Percentiles rank a stretch among this genome's conserved stretches.
These are phyloP conservation scores for Nineta flava DNA, from an alignment of 2,888 invertebrate species.

Conservation along the genomic window DNA sequence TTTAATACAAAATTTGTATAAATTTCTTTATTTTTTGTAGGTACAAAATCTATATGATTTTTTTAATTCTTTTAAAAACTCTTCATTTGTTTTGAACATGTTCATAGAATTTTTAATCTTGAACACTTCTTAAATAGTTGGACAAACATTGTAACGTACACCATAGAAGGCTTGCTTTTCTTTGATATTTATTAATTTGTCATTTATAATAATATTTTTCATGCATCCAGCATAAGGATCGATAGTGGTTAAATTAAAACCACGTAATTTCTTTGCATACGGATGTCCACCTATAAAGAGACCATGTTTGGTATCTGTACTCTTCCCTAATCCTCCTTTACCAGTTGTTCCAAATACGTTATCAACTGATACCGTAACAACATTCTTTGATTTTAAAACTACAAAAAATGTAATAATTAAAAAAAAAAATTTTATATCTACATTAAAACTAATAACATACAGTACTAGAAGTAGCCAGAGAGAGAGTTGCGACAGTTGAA, in stretches of 20 bases:
- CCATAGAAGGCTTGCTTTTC: constrained; percentile 49
- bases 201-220: constrained; percentile 48
- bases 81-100: too few species aligned
- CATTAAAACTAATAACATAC: too few species aligned
- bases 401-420: constrained; percentile 13
- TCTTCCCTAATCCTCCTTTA: constrained; percentile 44
- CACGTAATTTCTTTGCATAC: constrained; percentile 34
- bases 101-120: too few species aligned
- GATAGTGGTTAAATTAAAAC: constrained; percentile 39
- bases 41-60: too few species aligned
- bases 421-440: background rate
- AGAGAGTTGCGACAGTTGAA: too few species aligned
- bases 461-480: too few species aligned
- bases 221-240: constrained; percentile 69
- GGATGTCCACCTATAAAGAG: constrained; percentile 86
- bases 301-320: constrained; percentile 69
- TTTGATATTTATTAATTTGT: constrained; percentile 29
- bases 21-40: too few species aligned
- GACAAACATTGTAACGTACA: constrained; percentile 65
- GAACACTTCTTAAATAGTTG: constrained; percentile 39
- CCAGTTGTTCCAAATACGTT: constrained; percentile 57
- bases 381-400: constrained; percentile 81
- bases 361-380: constrained; percentile 77
- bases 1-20: too few species aligned
- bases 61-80: too few species aligned